Percentiles rank a stretch among this genome's conserved stretches.
Conservation (phyloP, 1,140 invertebrate species). For the Musca domestica region DNA sequence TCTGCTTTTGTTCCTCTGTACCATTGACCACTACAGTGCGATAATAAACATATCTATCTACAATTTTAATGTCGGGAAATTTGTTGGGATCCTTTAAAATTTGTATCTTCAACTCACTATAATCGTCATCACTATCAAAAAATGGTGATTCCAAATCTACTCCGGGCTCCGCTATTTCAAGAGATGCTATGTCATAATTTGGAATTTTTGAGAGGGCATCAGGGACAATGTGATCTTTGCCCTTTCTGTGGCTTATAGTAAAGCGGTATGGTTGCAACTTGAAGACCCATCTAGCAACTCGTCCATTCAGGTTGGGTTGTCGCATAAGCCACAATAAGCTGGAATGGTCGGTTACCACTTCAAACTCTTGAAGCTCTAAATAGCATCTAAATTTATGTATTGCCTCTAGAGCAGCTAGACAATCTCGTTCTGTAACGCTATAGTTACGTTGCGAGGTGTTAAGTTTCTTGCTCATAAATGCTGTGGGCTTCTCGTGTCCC, state of each 20-base stretch:
- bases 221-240: neutral
- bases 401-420: too few relatives aligned
- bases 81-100: neutral
- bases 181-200: neutral
- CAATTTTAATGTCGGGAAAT: neutral
- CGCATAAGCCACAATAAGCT: too few relatives aligned
- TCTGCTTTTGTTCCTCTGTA: neutral
- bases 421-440: too few relatives aligned
- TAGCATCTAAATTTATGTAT: too few relatives aligned
- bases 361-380: too few relatives aligned
- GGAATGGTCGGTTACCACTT: too few relatives aligned
- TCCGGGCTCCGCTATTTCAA: neutral
- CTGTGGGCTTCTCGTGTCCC: too few relatives aligned
- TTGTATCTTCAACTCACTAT: neutral
- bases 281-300: too few relatives aligned
- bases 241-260: neutral
- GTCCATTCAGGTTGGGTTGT: too few relatives aligned
- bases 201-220: neutral
- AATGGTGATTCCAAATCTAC: neutral
- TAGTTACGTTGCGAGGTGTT: too few relatives aligned
- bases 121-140: neutral
- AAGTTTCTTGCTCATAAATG: too few relatives aligned
- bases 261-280: neutral
- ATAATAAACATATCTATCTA: neutral
- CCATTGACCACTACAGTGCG: neutral